Percentiles rank a stretch among this genome's conserved stretches.
Conservation (phyloP, 2,113 vertebrate species). For the Hippocampus barbouri region DNA sequence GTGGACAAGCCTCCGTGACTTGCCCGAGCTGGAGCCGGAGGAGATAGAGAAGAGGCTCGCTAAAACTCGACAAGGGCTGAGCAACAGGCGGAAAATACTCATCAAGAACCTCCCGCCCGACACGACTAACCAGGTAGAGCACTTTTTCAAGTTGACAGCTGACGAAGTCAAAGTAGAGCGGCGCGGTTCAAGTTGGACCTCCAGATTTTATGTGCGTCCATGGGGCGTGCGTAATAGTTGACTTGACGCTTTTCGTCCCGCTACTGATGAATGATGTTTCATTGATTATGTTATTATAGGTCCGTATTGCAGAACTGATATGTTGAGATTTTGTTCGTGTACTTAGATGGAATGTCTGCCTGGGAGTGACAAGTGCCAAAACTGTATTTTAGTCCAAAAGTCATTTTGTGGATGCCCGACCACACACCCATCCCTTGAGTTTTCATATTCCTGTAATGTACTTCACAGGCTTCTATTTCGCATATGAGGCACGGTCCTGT, state of each 20-base stretch:
- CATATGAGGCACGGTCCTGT: not conserved
- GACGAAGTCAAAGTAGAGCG: slow-evolving; percentile 6
- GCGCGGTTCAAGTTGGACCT: not conserved
- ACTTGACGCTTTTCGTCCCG: slow-evolving; percentile 7
- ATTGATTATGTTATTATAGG: not conserved
- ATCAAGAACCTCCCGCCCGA: slow-evolving; percentile 89
- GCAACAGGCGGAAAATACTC: slow-evolving; percentile 93
- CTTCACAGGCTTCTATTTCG: not conserved
- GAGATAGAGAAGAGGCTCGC: slow-evolving; percentile 81
- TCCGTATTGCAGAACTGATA: not conserved
- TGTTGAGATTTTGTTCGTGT: not conserved
- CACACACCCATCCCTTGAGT: not conserved
- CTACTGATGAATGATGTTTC: not conserved
- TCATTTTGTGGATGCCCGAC: not conserved
- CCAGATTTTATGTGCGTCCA: not conserved
- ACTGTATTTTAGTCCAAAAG: not conserved
- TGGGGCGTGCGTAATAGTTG: not conserved
- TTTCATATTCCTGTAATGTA: no score
- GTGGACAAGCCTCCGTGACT: slow-evolving; percentile 58
- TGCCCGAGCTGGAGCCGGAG: slow-evolving; percentile 75
- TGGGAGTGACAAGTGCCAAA: not conserved
- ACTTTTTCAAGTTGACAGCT: not conserved
- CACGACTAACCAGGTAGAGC: slow-evolving; percentile 84
- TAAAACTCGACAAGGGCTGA: slow-evolving; percentile 83
- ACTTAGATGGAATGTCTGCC: not conserved